These are phyloP conservation scores for Galagoides demidoff DNA, from an alignment of 2,797 vertebrate genomes.

Conservation along the genomic window DNA sequence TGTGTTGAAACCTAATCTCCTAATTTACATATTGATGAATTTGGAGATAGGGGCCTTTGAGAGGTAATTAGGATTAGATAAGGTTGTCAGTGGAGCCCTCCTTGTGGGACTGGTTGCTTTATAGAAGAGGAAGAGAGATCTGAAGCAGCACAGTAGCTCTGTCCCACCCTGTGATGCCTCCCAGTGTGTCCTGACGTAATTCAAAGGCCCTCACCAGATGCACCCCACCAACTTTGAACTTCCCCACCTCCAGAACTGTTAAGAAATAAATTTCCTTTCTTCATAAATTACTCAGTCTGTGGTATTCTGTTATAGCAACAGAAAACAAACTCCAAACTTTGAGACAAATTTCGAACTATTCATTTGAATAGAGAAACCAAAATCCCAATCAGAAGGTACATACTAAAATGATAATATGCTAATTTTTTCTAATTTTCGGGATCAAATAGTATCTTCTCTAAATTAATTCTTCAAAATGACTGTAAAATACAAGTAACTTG, in stretches of 20 bases:
- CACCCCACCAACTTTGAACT: neutral
- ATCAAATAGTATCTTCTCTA: constrained; percentile 6
- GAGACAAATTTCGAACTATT: neutral
- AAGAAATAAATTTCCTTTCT: neutral
- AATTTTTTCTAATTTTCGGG: constrained; percentile 36
- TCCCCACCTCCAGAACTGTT: neutral
- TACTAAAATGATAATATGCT: neutral
- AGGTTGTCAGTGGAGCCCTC: neutral
- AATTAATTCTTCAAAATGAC: constrained; percentile 8
- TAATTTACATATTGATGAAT: neutral
- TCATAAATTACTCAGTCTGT: neutral
- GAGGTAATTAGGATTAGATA: neutral
- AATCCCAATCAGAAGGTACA: neutral
- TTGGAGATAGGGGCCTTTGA: neutral
- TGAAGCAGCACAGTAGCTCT: neutral
- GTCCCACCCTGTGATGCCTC: neutral
- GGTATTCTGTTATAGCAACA: neutral
- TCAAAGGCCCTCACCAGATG: neutral
- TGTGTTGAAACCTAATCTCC: neutral
- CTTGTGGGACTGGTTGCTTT: neutral
- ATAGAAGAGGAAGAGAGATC: neutral
- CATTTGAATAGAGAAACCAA: neutral
- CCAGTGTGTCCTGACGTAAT: neutral
- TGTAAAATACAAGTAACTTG: constrained; percentile 9
- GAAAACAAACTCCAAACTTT: neutral